Base-by-base conservation (phyloP, 2,888 invertebrate genomes). In the Shargacucullia verbasci region DNA sequence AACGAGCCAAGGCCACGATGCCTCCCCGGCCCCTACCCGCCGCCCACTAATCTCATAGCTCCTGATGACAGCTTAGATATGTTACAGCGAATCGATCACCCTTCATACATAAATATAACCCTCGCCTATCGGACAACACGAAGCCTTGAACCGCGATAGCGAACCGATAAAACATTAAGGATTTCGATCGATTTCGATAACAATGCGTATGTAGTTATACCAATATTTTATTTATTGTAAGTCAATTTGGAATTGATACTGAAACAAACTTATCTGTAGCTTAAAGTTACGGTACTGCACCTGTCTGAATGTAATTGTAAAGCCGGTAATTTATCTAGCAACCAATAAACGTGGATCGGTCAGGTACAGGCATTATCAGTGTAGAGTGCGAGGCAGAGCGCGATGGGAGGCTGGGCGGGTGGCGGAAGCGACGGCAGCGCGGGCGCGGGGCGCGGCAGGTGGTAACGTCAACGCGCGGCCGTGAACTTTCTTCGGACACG, bases 401-500 rank as follows among this genome's bases (percentile, higher is more conserved):
- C 60, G 67, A 74, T 74, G 79, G 80, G 81, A 83, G 85, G 85
- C 73, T 79, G 81, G 81, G 73, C 75, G 81, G 75, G 78, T 73
- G 76, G 80, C 80, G 81, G 81, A 82, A 81, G 80, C 76, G 37
- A 35, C 56, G 50, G 65, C 31, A 60, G 65, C 49, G 73, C 56
- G 76, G 63, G 80, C 70, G 85, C 78, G 83, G 81, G 84, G 82
- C 81, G 82, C 79, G 86, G 86, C 84, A 83, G 88, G 87, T 83
- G 84, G 85, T 79, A 82, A 84, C 92, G 94, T 94, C 94, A 94
- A 94, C 89, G 94, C 86, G 94, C 94, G 94, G 87, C 94, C 94
- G 87, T 94, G 94, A 94, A 94, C 94, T 94, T 94, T 93, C 94
- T 92, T 92, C 88, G 91, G 90, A 88, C 93, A 92, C 91, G 92